Base-by-base conservation (phyloP, 1,140 invertebrate genomes). In the Solenopsis fugax region DNA sequence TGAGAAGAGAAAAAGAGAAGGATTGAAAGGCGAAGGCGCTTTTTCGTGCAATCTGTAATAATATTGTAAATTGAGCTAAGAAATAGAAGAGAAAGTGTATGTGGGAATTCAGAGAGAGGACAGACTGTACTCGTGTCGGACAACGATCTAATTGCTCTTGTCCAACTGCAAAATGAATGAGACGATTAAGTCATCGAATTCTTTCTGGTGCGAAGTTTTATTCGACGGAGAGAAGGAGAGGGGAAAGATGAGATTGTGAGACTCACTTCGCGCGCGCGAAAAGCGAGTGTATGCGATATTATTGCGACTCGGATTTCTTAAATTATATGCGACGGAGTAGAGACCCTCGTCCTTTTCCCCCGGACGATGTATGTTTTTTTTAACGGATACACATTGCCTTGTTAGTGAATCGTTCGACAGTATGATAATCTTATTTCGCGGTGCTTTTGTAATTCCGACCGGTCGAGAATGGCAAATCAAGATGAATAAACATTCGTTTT, bases 21-120 rank as follows among this genome's bases (percentile, higher is more conserved):
- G 2, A 1, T 24, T 16, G 18, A 50, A 62, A 77, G 86, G 88
- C 88, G 76, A 75, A 84, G 81, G 72, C 89, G 71, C 54, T 78
- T 87, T 87, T 87, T 89, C 88, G 93, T 93, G 93, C 93, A 93
- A 93, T 93, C 90, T 93, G 67, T 91, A 89, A 75, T 87, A 84
- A 90, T 90, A 88, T 65, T 90, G 76, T 73, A 88, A 90, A 88
- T 69, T 88, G 82, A 86, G 52, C 45, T 87, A 90, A 90, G 65
- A 67, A 5, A 75, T 67, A 76, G 34, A 34, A 45, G 18, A 81
- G 7, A 58, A 9, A 76, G 24, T 41, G 88, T 82, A 71, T 54
- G 45, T 37, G 78, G 37, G 37, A 71, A 56, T 73, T 60, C 13
- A 75, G 24, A 75, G 69, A 82, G 78, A 82, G 67, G 71, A 24